phyloP scores from a whole-genome alignment of 1,140 invertebrate genomes.

The Drosophila punjabiensis region DNA sequence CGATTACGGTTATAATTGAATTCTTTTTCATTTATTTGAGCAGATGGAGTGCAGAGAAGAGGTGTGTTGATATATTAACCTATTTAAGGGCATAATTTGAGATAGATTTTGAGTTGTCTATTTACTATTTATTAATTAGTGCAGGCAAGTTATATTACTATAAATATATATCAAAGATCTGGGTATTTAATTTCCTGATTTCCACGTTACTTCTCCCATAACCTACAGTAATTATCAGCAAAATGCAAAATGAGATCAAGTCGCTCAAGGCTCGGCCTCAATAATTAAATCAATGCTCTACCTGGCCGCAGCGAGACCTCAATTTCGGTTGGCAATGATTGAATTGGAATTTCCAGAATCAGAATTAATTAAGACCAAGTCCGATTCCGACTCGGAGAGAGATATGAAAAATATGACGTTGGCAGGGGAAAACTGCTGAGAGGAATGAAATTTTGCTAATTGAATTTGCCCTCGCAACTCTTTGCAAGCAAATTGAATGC shows the following conservation, averaged over 20 bases:
- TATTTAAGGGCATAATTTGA: neutral
- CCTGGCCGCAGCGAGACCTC: conserved; percentile 31
- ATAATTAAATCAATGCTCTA: conserved; percentile 40
- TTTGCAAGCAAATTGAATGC: conserved; percentile 24
- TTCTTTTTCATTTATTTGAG: neutral
- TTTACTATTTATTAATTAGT: neutral
- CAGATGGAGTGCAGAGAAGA: neutral
- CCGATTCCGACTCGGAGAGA: neutral
- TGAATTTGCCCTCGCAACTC: conserved; percentile 27
- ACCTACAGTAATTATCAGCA: neutral
- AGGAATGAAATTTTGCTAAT: conserved; percentile 45
- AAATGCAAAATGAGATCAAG: conserved; percentile 14
- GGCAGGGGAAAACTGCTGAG: conserved; percentile 38
- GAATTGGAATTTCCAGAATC: conserved; percentile 41
- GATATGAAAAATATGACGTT: conserved; percentile 28
- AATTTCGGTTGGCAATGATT: conserved; percentile 33
- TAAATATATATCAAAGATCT: neutral
- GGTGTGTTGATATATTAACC: neutral
- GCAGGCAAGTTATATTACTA: neutral
- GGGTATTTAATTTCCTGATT: neutral
- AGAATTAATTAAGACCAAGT: conserved; percentile 43
- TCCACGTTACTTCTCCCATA: neutral
- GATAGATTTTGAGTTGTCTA: neutral
- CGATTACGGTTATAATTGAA: conserved; percentile 21
- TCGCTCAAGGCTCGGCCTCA: conserved; percentile 5